Evolutionary conservation across 2,113 vertebrate genomes (phyloP).

Genomic region (Cynocephalus volans): DNA sequence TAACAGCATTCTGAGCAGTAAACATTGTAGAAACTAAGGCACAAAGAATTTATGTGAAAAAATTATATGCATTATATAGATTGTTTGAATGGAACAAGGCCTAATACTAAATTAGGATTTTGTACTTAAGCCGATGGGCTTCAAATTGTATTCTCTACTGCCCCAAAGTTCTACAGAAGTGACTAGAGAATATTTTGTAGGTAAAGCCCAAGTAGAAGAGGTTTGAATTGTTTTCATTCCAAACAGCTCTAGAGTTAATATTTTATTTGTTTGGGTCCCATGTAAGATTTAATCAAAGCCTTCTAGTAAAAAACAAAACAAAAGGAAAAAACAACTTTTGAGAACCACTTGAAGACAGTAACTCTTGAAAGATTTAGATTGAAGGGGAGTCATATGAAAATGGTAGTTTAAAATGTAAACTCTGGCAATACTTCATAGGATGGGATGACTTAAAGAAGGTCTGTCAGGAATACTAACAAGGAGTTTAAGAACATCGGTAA

Average conservation of each 20-base stretch:
- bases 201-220: background rate
- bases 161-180: background rate
- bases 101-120: conserved; percentile 1
- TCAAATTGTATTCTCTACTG: background rate
- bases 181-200: background rate
- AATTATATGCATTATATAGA: background rate
- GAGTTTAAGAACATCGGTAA: background rate
- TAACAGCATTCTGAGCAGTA: background rate
- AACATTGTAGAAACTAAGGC: background rate
- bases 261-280: background rate
- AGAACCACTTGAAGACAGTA: background rate
- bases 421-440: background rate
- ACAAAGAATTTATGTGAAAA: background rate
- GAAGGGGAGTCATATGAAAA: background rate
- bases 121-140: background rate
- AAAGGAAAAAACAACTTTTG: background rate
- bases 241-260: background rate
- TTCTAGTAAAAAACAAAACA: background rate
- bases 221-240: conserved; percentile 13
- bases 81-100: background rate
- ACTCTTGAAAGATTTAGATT: background rate
- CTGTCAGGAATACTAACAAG: background rate
- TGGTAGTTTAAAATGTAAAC: conserved; percentile 3
- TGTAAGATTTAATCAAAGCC: background rate
- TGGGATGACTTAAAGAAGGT: background rate